A percentile compares a stretch with the other conserved stretches of the same genome.
Conservation (phyloP, 2,888 invertebrate genomes). For the Idaea biselata region DNA sequence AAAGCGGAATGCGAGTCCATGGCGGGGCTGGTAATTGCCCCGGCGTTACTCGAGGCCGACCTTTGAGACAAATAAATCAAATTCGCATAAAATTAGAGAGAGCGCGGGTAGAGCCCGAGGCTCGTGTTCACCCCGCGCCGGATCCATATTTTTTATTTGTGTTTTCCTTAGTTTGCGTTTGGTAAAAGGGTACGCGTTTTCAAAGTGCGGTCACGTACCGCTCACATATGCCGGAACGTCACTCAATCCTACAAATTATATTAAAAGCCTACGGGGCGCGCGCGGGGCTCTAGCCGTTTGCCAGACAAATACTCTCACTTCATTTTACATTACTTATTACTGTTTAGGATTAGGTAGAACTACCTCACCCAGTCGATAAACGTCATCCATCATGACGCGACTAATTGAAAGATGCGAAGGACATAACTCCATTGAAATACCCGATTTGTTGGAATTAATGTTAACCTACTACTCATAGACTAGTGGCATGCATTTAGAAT, state of each 20-base stretch:
- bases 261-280: neutral
- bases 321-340: neutral
- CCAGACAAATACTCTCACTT: neutral
- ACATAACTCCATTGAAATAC: too few species aligned
- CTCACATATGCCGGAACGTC: slow-evolving; percentile 13
- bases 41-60: slow-evolving; percentile 7
- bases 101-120: neutral
- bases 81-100: slow-evolving; percentile 9
- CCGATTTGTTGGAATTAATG: too few species aligned
- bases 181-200: slow-evolving; percentile 3
- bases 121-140: neutral
- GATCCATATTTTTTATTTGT: neutral
- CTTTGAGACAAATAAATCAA: slow-evolving; percentile 17
- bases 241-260: slow-evolving; percentile 5
- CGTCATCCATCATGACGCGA: too few species aligned
- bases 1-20: neutral
- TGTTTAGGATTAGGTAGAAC: too few species aligned
- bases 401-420: too few species aligned
- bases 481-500: too few species aligned
- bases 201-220: slow-evolving; percentile 11
- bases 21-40: slow-evolving; percentile 11
- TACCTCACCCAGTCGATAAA: too few species aligned
- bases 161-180: slow-evolving; percentile 3
- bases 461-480: too few species aligned
- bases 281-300: neutral